Conservation (phyloP, 1,140 invertebrate genomes). For the Tachypleus tridentatus region DNA sequence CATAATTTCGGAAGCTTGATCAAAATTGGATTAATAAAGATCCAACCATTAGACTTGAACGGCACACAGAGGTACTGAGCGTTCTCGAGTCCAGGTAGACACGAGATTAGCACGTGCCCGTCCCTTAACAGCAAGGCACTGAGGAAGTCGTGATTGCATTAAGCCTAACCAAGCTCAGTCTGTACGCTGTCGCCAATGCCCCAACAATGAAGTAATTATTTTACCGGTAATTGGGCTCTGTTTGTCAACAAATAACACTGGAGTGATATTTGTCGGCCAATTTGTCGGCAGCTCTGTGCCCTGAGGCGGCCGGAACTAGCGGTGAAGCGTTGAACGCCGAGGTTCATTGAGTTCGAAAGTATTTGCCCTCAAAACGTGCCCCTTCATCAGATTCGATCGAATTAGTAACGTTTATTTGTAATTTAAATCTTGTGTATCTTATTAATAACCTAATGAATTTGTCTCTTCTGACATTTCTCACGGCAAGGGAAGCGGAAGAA, state of each 20-base stretch:
- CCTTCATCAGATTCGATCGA: slow-evolving; percentile 20
- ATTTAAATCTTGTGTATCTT: slow-evolving; percentile 25
- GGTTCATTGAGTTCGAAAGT: no score
- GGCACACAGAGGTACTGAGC: background rate
- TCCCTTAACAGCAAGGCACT: no score
- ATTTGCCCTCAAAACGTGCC: slow-evolving; percentile 7
- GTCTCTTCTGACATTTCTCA: background rate
- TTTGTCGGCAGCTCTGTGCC: slow-evolving; percentile 5
- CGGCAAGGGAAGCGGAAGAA: no score
- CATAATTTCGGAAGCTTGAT: slow-evolving; percentile 23
- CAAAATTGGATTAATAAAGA: slow-evolving; percentile 25
- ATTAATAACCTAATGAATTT: slow-evolving; percentile 23
- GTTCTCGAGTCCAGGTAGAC: no score
- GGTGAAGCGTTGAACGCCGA: no score
- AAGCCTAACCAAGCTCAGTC: slow-evolving; percentile 15
- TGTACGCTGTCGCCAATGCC: no score
- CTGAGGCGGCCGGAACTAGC: no score
- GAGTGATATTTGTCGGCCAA: slow-evolving; percentile 21
- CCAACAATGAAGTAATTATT: slow-evolving; percentile 17
- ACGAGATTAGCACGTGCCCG: no score
- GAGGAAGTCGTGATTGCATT: slow-evolving; percentile 18
- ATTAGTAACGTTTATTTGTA: slow-evolving; percentile 22
- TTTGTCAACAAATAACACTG: slow-evolving; percentile 23
- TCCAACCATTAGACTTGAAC: slow-evolving; percentile 20
- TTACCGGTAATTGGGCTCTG: slow-evolving; percentile 23